Percentiles rank a stretch among this genome's conserved stretches.
These are phyloP conservation scores for Micrasema minimum DNA, from an alignment of 1,140 invertebrate species.

Conservation along the genomic window DNA sequence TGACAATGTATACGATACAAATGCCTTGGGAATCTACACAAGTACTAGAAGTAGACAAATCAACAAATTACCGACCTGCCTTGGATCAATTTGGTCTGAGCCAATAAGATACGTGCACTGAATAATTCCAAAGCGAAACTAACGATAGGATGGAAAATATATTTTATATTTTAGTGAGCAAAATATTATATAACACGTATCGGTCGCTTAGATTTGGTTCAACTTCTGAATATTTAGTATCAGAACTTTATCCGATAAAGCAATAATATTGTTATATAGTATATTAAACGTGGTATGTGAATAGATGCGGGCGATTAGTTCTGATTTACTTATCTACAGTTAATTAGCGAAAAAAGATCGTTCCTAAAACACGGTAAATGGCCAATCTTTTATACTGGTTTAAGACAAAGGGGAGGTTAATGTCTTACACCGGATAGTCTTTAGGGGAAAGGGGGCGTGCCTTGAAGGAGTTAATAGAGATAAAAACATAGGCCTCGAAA, in stretches of 20 bases:
- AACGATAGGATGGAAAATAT: neutral
- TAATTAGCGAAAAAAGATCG: neutral
- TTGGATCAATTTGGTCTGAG: neutral
- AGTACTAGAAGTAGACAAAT: conserved; percentile 4
- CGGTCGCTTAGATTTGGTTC: too few species aligned
- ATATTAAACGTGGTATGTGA: too few species aligned
- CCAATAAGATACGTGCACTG: neutral
- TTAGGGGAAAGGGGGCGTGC: neutral
- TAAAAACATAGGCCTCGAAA: conserved; percentile 7
- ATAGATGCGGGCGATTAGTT: too few species aligned
- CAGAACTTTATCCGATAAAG: too few species aligned
- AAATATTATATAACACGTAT: too few species aligned
- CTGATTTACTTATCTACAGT: too few species aligned
- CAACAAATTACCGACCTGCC: conserved; percentile 4
- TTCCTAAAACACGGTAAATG: neutral
- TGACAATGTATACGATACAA: too few species aligned
- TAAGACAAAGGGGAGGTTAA: too few species aligned
- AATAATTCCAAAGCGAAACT: neutral
- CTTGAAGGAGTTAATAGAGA: conserved; percentile 11
- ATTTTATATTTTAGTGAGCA: too few species aligned
- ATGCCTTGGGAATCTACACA: neutral
- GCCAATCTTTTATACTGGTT: too few species aligned
- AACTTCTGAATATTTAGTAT: too few species aligned
- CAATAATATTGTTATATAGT: too few species aligned
- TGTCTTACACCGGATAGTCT: neutral